Percentiles rank a stretch among this genome's conserved stretches.
Conservation (phyloP, 2,888 invertebrate genomes). For the Cataglyphis livida region DNA sequence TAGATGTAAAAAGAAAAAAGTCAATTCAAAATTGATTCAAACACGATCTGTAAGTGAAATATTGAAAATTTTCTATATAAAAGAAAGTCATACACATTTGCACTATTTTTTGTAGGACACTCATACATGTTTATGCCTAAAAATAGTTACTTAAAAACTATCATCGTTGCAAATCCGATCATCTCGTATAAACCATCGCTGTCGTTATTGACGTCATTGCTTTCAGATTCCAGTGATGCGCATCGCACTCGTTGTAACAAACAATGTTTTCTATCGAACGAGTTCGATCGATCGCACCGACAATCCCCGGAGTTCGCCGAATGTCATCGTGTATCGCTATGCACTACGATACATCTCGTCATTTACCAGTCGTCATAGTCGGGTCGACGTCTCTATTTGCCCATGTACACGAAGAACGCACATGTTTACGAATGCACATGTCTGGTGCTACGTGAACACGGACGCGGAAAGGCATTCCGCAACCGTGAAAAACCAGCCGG, state of each 20-base stretch:
- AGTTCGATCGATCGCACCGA: slow-evolving; percentile 53
- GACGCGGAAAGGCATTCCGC: background rate
- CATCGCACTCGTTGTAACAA: slow-evolving; percentile 22
- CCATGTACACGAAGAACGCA: background rate
- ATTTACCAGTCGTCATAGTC: slow-evolving; percentile 21
- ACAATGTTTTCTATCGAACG: slow-evolving; percentile 57
- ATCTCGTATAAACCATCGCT: slow-evolving; percentile 19
- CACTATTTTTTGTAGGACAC: slow-evolving; percentile 9
- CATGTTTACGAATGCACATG: background rate
- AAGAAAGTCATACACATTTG: background rate
- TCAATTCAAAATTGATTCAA: background rate
- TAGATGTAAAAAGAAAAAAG: background rate
- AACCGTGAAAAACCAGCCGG: background rate
- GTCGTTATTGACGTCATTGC: slow-evolving; percentile 42
- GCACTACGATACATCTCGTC: slow-evolving; percentile 10
- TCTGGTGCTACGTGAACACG: background rate
- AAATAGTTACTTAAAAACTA: slow-evolving; percentile 36
- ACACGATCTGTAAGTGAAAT: slow-evolving; percentile 1
- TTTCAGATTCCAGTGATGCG: slow-evolving; percentile 24
- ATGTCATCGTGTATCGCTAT: background rate
- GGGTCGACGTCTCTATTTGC: slow-evolving; percentile 24
- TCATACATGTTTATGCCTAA: slow-evolving; percentile 2
- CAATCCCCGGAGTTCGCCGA: slow-evolving; percentile 51
- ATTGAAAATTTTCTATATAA: background rate
- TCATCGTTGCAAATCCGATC: slow-evolving; percentile 26